Conservation (phyloP, 2,888 invertebrate species). For the Aelia acuminata region DNA sequence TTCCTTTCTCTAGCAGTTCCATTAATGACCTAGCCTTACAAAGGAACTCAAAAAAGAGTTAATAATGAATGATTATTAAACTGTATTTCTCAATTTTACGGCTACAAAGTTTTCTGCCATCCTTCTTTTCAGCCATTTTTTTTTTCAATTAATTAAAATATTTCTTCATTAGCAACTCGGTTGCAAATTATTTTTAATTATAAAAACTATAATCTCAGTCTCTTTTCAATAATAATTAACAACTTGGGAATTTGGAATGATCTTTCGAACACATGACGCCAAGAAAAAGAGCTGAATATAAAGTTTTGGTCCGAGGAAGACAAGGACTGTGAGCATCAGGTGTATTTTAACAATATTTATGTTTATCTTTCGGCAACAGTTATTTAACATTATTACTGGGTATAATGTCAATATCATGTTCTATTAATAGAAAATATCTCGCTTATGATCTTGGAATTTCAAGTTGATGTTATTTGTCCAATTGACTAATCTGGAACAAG, state of each 20-base stretch:
- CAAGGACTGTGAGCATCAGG: not conserved
- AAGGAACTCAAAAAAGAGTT: slow-evolving; percentile 25
- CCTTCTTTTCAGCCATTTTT: not conserved
- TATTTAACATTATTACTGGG: not conserved
- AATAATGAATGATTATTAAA: not conserved
- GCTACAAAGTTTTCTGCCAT: slow-evolving; percentile 4
- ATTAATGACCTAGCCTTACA: not conserved
- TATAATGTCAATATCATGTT: not conserved
- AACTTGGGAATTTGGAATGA: not conserved
- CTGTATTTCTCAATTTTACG: not conserved
- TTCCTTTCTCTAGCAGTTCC: not conserved
- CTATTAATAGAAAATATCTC: not conserved
- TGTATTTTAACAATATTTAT: not conserved
- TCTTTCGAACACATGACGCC: not conserved
- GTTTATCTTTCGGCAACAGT: not conserved
- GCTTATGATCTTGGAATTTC: not conserved
- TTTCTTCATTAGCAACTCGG: slow-evolving; percentile 16
- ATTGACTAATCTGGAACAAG: not conserved
- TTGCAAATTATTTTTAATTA: not conserved
- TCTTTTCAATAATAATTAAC: slow-evolving; percentile 23
- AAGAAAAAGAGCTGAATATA: slow-evolving; percentile 35
- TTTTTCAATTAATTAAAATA: not conserved
- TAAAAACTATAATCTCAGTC: slow-evolving; percentile 41
- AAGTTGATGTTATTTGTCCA: not conserved
- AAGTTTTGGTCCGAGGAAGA: slow-evolving; percentile 39